Percentiles rank a stretch among this genome's conserved stretches.
Evolutionary conservation across 2,113 vertebrate genomes (phyloP).

Genomic region (Seriola aureovittata): DNA sequence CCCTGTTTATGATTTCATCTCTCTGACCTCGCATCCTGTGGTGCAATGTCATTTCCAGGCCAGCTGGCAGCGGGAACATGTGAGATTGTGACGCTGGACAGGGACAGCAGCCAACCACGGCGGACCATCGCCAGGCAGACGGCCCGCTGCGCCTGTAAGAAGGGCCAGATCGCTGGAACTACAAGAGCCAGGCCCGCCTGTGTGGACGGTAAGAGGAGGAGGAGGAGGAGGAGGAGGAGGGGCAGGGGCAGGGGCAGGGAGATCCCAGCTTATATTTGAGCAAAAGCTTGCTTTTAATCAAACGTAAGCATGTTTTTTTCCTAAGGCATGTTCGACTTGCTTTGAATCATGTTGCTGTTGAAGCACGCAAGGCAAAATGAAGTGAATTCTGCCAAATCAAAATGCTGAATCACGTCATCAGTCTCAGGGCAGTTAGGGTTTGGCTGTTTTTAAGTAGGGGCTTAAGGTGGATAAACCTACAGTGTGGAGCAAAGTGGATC

Average conservation of each 20-base stretch:
- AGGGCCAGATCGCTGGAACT: constrained; percentile 98
- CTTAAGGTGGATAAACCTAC: constrained; percentile 64
- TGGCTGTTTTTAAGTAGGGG: constrained; percentile 36
- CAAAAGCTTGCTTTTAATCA: constrained; percentile 13
- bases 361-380: constrained; percentile 6
- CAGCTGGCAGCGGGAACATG: constrained; percentile 98
- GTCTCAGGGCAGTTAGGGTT: constrained; percentile 38
- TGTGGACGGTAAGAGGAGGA: constrained; percentile 93
- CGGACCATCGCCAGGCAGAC: constrained; percentile 99
- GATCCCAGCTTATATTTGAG: constrained; percentile 20
- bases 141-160: constrained; percentile 98
- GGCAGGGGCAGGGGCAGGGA: constrained; percentile 56
- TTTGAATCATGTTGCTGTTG: background rate
- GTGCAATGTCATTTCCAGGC: constrained; percentile 88
- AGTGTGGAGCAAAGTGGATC: constrained; percentile 62
- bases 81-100: constrained; percentile 98
- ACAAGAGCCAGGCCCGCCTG: constrained; percentile 98
- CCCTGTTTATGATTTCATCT: constrained; percentile 65
- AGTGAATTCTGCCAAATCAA: constrained; percentile 20
- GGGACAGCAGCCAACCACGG: constrained; percentile 97
- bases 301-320: constrained; percentile 24
- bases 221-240: constrained; percentile 57
- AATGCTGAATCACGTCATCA: constrained; percentile 25
- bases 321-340: constrained; percentile 24
- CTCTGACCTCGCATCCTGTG: constrained; percentile 73